Conservation (phyloP, 2,797 vertebrate species). For the Alcedo atthis region DNA sequence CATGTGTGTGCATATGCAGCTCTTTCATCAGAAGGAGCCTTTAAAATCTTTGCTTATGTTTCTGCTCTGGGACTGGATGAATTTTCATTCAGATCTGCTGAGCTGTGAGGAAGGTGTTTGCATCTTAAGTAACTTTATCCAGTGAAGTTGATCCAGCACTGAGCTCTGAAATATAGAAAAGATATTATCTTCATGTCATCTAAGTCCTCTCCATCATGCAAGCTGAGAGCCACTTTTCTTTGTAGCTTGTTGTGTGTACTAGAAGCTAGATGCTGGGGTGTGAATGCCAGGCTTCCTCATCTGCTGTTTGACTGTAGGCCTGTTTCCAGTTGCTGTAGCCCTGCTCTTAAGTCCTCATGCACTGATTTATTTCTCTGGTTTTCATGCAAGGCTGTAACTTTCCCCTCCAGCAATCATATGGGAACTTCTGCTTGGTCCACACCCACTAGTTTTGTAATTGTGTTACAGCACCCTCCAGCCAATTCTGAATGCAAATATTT, state of each 20-base stretch:
- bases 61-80: neutral
- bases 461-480: neutral
- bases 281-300: neutral
- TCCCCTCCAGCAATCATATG: neutral
- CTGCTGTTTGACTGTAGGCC: neutral
- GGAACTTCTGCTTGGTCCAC: neutral
- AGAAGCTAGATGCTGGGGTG: neutral
- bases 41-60: constrained; percentile 8
- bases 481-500: neutral
- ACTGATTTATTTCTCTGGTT: neutral
- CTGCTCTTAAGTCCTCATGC: neutral
- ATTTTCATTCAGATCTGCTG: constrained; percentile 9
- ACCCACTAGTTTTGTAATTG: neutral
- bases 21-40: neutral
- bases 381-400: neutral
- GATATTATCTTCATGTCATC: neutral
- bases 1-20: neutral
- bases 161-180: neutral
- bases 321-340: neutral
- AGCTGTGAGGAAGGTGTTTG: neutral
- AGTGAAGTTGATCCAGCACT: neutral
- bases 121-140: neutral
- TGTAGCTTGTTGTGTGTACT: neutral
- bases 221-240: neutral
- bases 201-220: neutral